Conservation (phyloP, 2,113 vertebrate genomes). For the Rhynchopsitta pachyrhyncha region DNA sequence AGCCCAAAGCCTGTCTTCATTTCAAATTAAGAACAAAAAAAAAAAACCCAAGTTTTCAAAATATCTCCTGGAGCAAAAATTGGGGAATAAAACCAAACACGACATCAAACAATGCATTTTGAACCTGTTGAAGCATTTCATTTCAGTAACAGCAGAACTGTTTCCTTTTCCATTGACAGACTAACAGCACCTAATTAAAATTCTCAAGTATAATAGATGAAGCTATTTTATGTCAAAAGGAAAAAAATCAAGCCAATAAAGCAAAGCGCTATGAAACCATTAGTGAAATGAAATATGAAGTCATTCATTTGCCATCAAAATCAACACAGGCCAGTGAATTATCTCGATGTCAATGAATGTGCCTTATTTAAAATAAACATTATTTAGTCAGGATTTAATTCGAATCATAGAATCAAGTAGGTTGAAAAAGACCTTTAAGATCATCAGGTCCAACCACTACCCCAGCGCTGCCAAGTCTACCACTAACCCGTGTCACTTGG, state of each 20-base stretch:
- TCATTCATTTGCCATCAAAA: neutral
- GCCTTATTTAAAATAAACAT: neutral
- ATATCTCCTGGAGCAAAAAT: neutral
- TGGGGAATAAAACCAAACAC: neutral
- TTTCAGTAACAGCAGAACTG: neutral
- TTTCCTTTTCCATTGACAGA: neutral
- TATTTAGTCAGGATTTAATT: neutral
- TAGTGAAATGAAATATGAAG: neutral
- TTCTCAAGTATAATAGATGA: neutral
- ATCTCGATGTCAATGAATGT: neutral
- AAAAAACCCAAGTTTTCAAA: neutral
- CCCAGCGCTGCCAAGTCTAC: neutral
- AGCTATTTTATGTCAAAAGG: neutral
- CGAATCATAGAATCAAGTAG: neutral
- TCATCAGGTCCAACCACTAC: neutral
- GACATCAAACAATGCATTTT: neutral
- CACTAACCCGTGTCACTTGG: neutral
- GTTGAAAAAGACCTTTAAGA: neutral
- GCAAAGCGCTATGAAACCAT: neutral
- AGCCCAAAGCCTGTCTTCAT: neutral
- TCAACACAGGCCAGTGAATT: neutral
- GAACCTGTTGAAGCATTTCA: neutral
- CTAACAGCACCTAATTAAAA: neutral
- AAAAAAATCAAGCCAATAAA: neutral
- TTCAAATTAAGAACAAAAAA: constrained; percentile 1